Percentiles rank a stretch among this genome's conserved stretches.
Conservation (phyloP, 1,140 invertebrate genomes). For the Agrypnia vestita region DNA sequence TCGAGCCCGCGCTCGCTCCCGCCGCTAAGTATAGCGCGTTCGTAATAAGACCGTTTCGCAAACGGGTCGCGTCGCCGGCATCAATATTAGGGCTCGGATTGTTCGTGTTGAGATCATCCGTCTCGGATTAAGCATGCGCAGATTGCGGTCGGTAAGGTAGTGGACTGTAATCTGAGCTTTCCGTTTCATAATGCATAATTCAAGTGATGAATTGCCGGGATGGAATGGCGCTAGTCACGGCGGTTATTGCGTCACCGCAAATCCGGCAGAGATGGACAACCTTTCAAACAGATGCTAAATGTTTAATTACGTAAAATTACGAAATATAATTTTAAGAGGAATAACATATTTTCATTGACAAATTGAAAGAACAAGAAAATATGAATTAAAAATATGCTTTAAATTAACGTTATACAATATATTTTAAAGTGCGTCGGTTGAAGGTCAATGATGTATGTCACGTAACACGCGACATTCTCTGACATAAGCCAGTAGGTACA, state of each 20-base stretch:
- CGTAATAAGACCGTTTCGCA: constrained; percentile 23
- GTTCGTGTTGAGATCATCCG: constrained; percentile 22
- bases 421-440: too few species aligned
- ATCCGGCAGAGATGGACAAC: constrained; percentile 10
- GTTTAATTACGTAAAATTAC: too few species aligned
- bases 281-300: too few species aligned
- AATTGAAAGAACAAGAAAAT: too few species aligned
- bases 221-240: constrained; percentile 8
- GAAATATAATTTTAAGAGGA: too few species aligned
- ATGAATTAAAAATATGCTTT: too few species aligned
- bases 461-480: too few species aligned
- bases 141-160: constrained; percentile 43
- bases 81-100: constrained; percentile 42
- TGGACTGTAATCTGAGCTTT: constrained; percentile 49
- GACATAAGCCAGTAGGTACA: too few species aligned
- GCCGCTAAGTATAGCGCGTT: constrained; percentile 1
- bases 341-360: too few species aligned
- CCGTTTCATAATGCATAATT: constrained; percentile 50
- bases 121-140: constrained; percentile 40
- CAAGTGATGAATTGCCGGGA: constrained; percentile 43
- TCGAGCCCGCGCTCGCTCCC: too few species aligned
- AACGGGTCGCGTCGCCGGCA: constrained; percentile 12
- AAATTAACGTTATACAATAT: too few species aligned
- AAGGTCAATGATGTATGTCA: too few species aligned
- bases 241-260: constrained; percentile 14